These are phyloP conservation scores for Takifugu ocellatus DNA, from an alignment of 2,797 vertebrate species.

Conservation along the genomic window DNA sequence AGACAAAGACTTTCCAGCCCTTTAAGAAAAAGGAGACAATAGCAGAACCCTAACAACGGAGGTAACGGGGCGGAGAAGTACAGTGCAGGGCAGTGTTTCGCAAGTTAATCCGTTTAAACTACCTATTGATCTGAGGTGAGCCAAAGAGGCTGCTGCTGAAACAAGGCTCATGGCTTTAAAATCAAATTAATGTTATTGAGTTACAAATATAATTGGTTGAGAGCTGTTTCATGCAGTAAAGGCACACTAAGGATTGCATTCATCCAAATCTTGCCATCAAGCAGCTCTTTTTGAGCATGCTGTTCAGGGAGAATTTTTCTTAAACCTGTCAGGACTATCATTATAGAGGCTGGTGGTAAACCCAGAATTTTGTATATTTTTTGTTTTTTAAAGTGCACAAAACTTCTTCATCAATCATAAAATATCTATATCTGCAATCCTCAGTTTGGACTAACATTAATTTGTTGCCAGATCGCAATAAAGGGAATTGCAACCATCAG, in stretches of 20 bases:
- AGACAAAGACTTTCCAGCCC: neutral
- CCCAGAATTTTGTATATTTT: too few species aligned
- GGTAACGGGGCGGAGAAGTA: constrained; percentile 19
- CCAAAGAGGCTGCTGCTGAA: constrained; percentile 38
- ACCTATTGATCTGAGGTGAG: constrained; percentile 50
- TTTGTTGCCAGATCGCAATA: too few species aligned
- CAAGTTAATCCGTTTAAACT: constrained; percentile 51
- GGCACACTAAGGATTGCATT: neutral
- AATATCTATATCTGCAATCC: too few species aligned
- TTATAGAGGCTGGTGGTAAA: too few species aligned
- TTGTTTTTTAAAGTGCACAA: too few species aligned
- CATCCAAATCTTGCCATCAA: neutral
- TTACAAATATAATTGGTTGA: constrained; percentile 49
- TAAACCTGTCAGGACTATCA: too few species aligned
- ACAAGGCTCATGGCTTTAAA: constrained; percentile 31
- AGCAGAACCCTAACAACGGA: constrained; percentile 15
- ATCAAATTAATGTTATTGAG: constrained; percentile 51
- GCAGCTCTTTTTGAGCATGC: neutral
- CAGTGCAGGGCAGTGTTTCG: constrained; percentile 28
- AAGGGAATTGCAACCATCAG: neutral
- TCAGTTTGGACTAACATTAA: too few species aligned
- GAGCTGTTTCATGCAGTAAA: constrained; percentile 33
- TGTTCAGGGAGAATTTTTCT: neutral
- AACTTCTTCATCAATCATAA: too few species aligned
- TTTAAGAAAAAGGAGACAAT: constrained; percentile 7